phyloP scores from a whole-genome alignment of 2,888 invertebrate genomes.

The Drosophila meridiana region DNA sequence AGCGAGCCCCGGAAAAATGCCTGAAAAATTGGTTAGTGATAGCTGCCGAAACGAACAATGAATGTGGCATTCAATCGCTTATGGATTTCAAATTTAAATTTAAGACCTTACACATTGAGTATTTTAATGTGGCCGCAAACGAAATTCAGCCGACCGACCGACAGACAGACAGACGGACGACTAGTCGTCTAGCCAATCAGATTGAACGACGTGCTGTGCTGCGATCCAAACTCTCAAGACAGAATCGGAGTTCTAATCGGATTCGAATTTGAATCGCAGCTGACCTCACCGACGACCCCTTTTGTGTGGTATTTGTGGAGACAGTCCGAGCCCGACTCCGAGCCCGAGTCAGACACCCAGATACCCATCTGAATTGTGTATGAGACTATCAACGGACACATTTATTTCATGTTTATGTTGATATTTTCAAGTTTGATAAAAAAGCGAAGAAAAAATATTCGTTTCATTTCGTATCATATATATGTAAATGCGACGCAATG shows the following conservation, averaged over 20 bases:
- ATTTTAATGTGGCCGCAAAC: conserved; percentile 82
- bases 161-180: background rate
- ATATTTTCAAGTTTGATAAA: conserved; percentile 80
- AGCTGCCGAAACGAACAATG: conserved; percentile 66
- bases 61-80: conserved; percentile 80
- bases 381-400: conserved; percentile 79
- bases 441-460: conserved; percentile 35
- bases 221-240: conserved; percentile 24
- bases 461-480: conserved; percentile 53
- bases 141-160: conserved; percentile 52
- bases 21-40: conserved; percentile 60
- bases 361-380: conserved; percentile 79
- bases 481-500: conserved; percentile 62
- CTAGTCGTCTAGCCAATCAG: background rate
- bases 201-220: conserved; percentile 47
- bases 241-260: conserved; percentile 23
- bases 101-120: conserved; percentile 83
- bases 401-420: conserved; percentile 83
- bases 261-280: conserved; percentile 31
- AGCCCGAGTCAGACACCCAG: conserved; percentile 40
- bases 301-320: conserved; percentile 61
- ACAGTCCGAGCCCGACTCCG: conserved; percentile 5
- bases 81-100: conserved; percentile 82
- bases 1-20: conserved; percentile 56
- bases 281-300: conserved; percentile 72